Evolutionary conservation across 2,113 vertebrate genomes (phyloP), one percentile per base, ranked within the genome.

Genomic region (Anguilla rostrata): DNA sequence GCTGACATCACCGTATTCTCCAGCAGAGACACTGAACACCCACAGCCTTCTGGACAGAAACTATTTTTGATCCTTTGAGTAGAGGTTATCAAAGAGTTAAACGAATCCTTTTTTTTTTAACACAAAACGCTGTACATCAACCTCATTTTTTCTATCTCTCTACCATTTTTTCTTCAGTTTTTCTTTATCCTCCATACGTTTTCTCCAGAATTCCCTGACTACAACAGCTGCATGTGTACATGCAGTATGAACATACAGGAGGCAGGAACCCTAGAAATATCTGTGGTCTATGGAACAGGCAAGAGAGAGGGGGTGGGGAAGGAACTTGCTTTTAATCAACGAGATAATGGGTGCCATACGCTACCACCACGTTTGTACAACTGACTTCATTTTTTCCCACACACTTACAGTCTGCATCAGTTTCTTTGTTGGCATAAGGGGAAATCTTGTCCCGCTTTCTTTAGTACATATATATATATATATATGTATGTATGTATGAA

Each of bases 241-340:
- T 66, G 22, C 22, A 66, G 60, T 91, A 92, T 92, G 93, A 95
- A 95, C 91, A 94, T 94, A 91, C 88, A 91, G 89, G 91, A 90
- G 91, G 93, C 90, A 92, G 88, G 94, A 94, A 92, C 91, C 92
- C 91, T 57, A 89, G 87, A 95, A 95, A 97, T 95, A 94, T 85
- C 92, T 97, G 96, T 94, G 96, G 96, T 97, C 92, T 91, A 93
- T 90, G 95, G 94, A 92, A 96, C 94, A 89, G 93, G 91, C 53
- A 43, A 85, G 91, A 87, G 89, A 63, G 78, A 18, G 85, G 85
- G 26, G 26, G 86, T 34, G 92, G 88, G 88, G 93, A 90, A 93
- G 92, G 94, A 93, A 94, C 87, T 95, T 26, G 78, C 92, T 96
- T 97, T 97, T 97, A 95, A 97, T 97, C 97, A 97, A 83, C 89